phyloP scores from a whole-genome alignment of 2,888 invertebrate species.

The Cosmia pyralina region DNA sequence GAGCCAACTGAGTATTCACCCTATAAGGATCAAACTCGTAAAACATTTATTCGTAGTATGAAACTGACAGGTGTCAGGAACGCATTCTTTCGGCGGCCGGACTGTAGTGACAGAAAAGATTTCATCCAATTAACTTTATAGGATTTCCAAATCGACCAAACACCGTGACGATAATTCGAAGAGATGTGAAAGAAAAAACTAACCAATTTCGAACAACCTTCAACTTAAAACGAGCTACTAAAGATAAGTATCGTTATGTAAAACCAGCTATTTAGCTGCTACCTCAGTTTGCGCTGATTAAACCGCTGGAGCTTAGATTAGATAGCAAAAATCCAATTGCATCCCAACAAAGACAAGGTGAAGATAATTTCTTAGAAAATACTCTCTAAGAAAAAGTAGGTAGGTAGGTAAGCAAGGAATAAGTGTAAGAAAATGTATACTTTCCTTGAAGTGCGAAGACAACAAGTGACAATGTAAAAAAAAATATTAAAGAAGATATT shows the following conservation, averaged over 20 bases:
- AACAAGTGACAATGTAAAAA: not conserved
- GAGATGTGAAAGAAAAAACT: not conserved
- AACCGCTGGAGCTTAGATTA: constrained; percentile 15
- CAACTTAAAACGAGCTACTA: constrained; percentile 16
- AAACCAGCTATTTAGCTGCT: constrained; percentile 21
- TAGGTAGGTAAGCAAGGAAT: not conserved
- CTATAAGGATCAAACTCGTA: too few relatives aligned
- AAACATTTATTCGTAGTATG: too few relatives aligned
- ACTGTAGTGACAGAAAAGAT: not conserved
- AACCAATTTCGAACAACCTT: constrained; percentile 17
- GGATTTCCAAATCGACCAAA: not conserved
- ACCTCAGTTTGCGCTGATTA: constrained; percentile 29
- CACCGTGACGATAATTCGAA: not conserved
- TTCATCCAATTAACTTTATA: not conserved
- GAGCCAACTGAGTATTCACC: too few relatives aligned
- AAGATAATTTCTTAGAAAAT: constrained; percentile 10
- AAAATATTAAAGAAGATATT: not conserved
- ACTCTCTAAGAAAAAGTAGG: not conserved
- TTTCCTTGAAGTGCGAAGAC: not conserved
- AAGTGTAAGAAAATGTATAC: not conserved
- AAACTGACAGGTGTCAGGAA: too few relatives aligned
- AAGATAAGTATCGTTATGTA: constrained; percentile 24
- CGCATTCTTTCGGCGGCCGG: too few relatives aligned
- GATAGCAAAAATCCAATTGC: constrained; percentile 25
- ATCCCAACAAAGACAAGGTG: constrained; percentile 7